Conservation (phyloP, 23 tunicate genomes). For the Oikopleura albicans region DNA sequence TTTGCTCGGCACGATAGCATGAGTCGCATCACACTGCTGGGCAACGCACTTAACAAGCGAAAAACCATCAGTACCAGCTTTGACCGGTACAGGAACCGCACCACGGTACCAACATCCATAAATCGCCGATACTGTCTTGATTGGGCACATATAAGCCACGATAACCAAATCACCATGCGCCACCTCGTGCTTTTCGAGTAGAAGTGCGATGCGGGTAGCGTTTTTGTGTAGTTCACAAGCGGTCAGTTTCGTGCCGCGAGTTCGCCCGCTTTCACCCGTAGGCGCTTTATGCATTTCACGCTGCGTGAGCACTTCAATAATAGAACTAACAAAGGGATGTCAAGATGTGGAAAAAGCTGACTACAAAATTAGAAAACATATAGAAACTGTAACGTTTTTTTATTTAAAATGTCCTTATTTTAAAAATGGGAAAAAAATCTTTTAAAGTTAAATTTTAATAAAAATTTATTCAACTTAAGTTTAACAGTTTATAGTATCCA, state of each 20-base stretch:
- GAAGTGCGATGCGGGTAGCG: background rate
- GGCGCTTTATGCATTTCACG: background rate
- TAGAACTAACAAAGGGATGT: too few species aligned
- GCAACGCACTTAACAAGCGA: background rate
- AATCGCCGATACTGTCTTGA: background rate
- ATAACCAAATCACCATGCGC: background rate
- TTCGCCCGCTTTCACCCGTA: background rate
- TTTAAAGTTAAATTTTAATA: too few species aligned
- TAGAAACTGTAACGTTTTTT: too few species aligned
- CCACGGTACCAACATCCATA: slow-evolving; percentile 16
- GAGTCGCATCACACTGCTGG: background rate
- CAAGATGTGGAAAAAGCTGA: too few species aligned
- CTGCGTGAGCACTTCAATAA: too few species aligned
- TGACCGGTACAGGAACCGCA: slow-evolving; percentile 2
- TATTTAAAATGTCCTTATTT: too few species aligned
- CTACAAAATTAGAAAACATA: too few species aligned
- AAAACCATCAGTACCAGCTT: background rate
- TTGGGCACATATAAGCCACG: background rate
- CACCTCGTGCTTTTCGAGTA: background rate
- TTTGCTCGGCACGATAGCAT: background rate
- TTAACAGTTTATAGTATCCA: too few species aligned
- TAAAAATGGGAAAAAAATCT: too few species aligned
- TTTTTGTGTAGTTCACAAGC: background rate
- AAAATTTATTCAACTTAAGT: too few species aligned
- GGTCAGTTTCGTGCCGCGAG: background rate